phyloP scores from a whole-genome alignment of 2,797 vertebrate species.

The Melanotaenia boesemani region DNA sequence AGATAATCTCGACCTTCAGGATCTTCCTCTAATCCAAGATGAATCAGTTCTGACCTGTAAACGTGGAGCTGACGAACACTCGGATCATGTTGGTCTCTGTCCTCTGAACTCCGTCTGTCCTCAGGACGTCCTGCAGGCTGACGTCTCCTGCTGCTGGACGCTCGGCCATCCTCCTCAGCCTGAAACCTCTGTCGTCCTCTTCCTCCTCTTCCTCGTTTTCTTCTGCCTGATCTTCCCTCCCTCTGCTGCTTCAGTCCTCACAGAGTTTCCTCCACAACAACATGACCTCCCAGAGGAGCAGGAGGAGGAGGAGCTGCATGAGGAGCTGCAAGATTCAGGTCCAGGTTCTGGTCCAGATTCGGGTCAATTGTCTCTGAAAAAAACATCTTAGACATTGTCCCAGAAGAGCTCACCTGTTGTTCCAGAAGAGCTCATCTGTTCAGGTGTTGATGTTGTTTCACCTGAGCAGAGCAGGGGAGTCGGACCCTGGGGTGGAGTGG shows the following conservation, averaged over 20 bases:
- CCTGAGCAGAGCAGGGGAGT: conserved; percentile 14
- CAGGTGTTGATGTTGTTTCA: conserved; percentile 8
- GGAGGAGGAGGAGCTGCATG: background rate
- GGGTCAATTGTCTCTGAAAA: too few relatives aligned
- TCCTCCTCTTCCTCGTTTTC: background rate
- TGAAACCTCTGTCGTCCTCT: too few relatives aligned
- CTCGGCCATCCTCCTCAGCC: too few relatives aligned
- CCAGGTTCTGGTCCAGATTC: too few relatives aligned
- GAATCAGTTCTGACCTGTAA: conserved; percentile 87
- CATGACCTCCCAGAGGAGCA: conserved; percentile 42
- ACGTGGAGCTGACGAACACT: conserved; percentile 84
- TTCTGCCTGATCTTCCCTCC: conserved; percentile 1
- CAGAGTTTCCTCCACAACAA: conserved; percentile 53
- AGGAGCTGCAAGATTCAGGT: too few relatives aligned
- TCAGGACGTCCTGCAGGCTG: conserved; percentile 65
- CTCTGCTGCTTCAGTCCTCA: too few relatives aligned
- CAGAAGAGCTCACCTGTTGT: too few relatives aligned
- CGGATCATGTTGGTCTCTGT: conserved; percentile 71
- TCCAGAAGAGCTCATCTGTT: conserved; percentile 4
- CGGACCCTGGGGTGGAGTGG: background rate
- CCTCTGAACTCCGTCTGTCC: conserved; percentile 41
- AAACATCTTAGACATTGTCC: too few relatives aligned
- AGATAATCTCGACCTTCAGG: too few relatives aligned
- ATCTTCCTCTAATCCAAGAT: too few relatives aligned
- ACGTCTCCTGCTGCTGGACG: conserved; percentile 17